Base-by-base conservation (phyloP, 1,140 invertebrate species). In the Bombus sylvicola region DNA sequence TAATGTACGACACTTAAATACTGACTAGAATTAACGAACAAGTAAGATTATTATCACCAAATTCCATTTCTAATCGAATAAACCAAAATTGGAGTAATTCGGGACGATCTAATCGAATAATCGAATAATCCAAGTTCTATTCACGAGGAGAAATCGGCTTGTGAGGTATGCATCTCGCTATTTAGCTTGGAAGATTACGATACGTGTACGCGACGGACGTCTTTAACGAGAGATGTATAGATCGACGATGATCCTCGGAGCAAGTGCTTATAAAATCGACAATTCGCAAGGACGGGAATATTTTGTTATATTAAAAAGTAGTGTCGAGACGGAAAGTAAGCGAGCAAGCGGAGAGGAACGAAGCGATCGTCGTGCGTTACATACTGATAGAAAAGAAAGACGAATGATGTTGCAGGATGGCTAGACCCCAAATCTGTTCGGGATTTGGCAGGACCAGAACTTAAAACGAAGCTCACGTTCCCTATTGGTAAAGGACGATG, bases 381-480 rank as follows among this genome's bases (percentile, higher is more conserved):
- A 90, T 90, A 89, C 83, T 87, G 90, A 91, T 90, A 84, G 80
- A 90, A 87, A 71, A 84, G 89, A 81, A 87, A 91, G 90, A 91
- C 85, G 90, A 90, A 91, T 91, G 86, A 85, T 69, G 80, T 39
- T 77, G 59, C 75, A 43, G 88, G 90, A 90, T 90, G 91, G 85
- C 86, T 89, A 91, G 89, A 86, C 85, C 84, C 87, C 81, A 93
- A 93, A 93, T 93, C 92, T 93, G 92, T 87, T 89, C 91, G 77
- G 92, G 91, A 93, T 93, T 93, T 92, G 92, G 92, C 90, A 93
- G 92, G 90, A 89, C 83, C 85, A 83, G 75, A 91, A 90, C 88
- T 93, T 93, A 89, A 92, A 93, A 93, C 89, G 92, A 91, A 89
- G 90, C 92, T 93, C 92, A 93, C 92, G 92, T 93, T 93, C 85